A percentile compares a stretch with the other conserved stretches of the same genome.
Evolutionary conservation across 1,140 invertebrate species (phyloP).

Genomic region (Calephelis virginiensis): DNA sequence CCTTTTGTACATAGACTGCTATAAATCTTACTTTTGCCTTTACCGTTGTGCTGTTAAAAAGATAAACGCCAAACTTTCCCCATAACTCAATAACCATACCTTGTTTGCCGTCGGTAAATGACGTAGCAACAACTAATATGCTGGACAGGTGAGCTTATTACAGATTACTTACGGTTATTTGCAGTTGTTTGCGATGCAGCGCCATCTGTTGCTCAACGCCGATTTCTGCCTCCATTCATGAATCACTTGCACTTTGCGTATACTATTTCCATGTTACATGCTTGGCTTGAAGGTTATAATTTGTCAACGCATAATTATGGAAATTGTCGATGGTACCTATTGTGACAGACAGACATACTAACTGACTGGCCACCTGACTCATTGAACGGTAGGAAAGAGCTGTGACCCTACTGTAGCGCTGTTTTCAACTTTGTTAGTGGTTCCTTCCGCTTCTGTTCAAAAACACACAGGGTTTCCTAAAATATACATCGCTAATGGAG

Average conservation of each 20-base stretch:
- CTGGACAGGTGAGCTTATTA: constrained; percentile 59
- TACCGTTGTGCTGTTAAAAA: too few species aligned
- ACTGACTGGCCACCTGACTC: too few species aligned
- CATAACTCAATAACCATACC: neutral
- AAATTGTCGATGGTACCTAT: neutral
- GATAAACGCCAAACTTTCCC: neutral
- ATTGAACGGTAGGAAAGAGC: too few species aligned
- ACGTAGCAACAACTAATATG: constrained; percentile 11
- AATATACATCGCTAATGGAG: too few species aligned
- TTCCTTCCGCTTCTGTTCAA: too few species aligned
- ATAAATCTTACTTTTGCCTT: too few species aligned
- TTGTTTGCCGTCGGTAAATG: constrained; percentile 1
- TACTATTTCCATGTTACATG: constrained; percentile 34
- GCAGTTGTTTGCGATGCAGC: constrained; percentile 31
- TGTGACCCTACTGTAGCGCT: too few species aligned
- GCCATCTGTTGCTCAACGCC: constrained; percentile 53
- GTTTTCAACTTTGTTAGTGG: too few species aligned
- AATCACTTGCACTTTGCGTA: constrained; percentile 40
- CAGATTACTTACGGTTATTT: constrained; percentile 56
- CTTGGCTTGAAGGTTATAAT: constrained; percentile 23
- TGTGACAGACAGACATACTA: neutral
- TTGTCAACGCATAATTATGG: neutral
- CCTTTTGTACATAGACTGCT: too few species aligned
- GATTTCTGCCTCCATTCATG: constrained; percentile 46
- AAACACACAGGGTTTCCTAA: too few species aligned